These are phyloP conservation scores for Alloscopus bannaensis DNA, from an alignment of 2,888 invertebrate genomes.

Conservation along the genomic window DNA sequence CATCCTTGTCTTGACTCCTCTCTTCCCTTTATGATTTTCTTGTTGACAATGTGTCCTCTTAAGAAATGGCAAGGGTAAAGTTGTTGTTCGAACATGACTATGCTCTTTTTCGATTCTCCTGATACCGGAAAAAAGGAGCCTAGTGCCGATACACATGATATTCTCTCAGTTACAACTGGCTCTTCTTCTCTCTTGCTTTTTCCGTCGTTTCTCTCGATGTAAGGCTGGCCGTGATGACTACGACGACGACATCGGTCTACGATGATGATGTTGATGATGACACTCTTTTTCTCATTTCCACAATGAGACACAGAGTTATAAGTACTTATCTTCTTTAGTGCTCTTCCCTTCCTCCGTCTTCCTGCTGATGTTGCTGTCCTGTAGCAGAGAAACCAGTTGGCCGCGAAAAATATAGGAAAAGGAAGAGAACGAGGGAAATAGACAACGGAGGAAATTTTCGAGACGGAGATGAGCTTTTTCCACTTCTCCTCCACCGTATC, in stretches of 20 bases:
- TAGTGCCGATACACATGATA: background rate
- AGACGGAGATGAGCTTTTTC: slow-evolving; percentile 31
- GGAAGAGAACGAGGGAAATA: slow-evolving; percentile 2
- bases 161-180: slow-evolving; percentile 2
- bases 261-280: slow-evolving; percentile 41
- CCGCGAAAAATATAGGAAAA: background rate
- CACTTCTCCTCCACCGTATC: slow-evolving; percentile 12
- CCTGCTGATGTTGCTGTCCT: slow-evolving; percentile 54
- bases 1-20: slow-evolving; percentile 7
- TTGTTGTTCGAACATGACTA: background rate
- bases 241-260: background rate
- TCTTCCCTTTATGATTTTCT: slow-evolving; percentile 17
- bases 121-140: background rate
- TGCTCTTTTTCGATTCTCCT: background rate
- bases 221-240: too few relatives aligned
- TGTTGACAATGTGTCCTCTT: slow-evolving; percentile 38
- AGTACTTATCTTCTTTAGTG: slow-evolving; percentile 51
- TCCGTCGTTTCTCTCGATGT: too few relatives aligned
- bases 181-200: background rate
- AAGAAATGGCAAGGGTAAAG: slow-evolving; percentile 24
- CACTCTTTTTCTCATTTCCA: slow-evolving; percentile 56
- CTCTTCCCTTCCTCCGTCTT: slow-evolving; percentile 31
- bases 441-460: slow-evolving; percentile 20
- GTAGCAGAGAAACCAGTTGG: too few relatives aligned
- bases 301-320: slow-evolving; percentile 36